Evolutionary conservation across 2,113 vertebrate genomes (phyloP).

Genomic region (Riparia riparia): DNA sequence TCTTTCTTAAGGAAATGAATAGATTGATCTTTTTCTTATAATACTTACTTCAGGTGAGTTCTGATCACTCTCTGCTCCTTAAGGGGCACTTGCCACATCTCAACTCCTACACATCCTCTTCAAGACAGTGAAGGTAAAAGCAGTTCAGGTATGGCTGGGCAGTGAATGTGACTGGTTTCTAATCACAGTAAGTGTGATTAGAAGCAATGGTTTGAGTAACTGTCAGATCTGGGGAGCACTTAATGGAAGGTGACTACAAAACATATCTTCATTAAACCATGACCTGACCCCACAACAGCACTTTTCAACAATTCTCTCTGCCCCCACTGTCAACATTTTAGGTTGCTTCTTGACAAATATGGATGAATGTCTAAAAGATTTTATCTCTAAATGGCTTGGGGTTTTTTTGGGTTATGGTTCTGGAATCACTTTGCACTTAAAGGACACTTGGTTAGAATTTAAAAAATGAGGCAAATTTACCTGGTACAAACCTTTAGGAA

Average conservation of each 20-base stretch:
- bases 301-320: background rate
- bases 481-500: background rate
- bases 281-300: background rate
- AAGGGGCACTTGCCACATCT: background rate
- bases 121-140: background rate
- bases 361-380: background rate
- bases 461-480: background rate
- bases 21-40: background rate
- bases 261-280: background rate
- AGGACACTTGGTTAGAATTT: background rate
- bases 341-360: background rate
- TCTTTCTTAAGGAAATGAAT: background rate
- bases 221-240: background rate
- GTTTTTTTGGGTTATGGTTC: background rate
- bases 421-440: background rate
- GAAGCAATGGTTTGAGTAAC: background rate
- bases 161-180: background rate
- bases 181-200: background rate
- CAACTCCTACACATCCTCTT: background rate
- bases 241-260: background rate
- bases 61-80: background rate
- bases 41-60: background rate
- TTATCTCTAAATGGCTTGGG: background rate
- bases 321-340: background rate
- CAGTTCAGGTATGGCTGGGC: background rate